phyloP scores from a whole-genome alignment of 37 sponge, comb jelly and placozoan species.

The Halisarca cf. caerulea region DNA sequence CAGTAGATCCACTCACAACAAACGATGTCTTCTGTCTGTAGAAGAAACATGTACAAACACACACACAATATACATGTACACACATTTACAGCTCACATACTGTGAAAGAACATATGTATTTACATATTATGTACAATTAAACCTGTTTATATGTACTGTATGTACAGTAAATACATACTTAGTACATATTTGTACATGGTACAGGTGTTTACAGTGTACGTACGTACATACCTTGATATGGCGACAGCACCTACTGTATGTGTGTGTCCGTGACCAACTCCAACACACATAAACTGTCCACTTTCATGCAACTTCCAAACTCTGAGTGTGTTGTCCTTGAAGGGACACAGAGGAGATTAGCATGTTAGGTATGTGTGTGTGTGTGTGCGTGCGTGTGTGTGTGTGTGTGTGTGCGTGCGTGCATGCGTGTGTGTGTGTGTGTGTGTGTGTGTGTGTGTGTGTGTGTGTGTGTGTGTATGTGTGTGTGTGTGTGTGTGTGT shows the following conservation, averaged over 20 bases:
- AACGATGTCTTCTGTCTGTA: constrained; percentile 48
- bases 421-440: no score
- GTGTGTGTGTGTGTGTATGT: no score
- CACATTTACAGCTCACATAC: background rate
- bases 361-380: no score
- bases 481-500: no score
- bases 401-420: no score
- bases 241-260: constrained; percentile 82
- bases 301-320: constrained; percentile 53
- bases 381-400: no score
- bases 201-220: background rate
- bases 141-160: background rate
- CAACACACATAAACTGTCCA: constrained; percentile 57
- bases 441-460: no score
- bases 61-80: background rate
- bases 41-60: background rate
- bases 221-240: constrained; percentile 51
- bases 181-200: background rate
- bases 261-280: constrained; percentile 85
- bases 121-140: background rate
- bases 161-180: background rate
- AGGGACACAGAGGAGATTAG: background rate
- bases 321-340: constrained; percentile 74
- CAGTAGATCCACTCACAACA: constrained; percentile 75
- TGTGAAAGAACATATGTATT: background rate